Conservation (phyloP, 2,888 invertebrate species). For the Aethes cnicana region DNA sequence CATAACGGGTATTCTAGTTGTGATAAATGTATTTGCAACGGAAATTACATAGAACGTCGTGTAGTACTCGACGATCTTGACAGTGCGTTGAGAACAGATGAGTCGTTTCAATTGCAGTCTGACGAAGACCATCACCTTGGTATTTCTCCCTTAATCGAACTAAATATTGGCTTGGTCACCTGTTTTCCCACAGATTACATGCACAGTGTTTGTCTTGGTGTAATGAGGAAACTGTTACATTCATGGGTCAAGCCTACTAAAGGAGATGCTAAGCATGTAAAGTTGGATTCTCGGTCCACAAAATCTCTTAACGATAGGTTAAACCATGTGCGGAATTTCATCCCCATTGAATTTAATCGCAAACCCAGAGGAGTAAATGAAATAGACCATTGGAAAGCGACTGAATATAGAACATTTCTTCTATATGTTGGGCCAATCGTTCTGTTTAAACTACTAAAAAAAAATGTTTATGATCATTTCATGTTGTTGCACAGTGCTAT, state of each 20-base stretch:
- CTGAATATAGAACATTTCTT: not conserved
- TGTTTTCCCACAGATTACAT: not conserved
- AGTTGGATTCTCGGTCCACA: not conserved
- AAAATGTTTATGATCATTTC: not conserved
- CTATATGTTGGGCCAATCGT: not conserved
- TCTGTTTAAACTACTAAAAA: not conserved
- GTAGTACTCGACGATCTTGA: not conserved
- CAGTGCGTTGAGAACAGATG: not conserved
- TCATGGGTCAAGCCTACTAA: not conserved
- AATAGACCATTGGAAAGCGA: not conserved
- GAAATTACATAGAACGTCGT: not conserved
- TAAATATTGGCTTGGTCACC: not conserved
- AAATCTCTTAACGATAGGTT: not conserved
- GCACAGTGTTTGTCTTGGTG: not conserved
- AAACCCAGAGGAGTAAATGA: not conserved
- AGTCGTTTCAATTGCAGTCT: not conserved
- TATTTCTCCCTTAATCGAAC: not conserved
- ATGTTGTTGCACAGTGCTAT: not conserved
- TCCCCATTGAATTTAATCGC: not conserved
- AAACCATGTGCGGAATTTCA: not conserved
- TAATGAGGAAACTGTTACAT: not conserved
- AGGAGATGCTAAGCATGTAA: conserved; percentile 3
- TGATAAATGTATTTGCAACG: not conserved
- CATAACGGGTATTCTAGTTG: conserved; percentile 2
- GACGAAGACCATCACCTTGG: not conserved